phyloP scores from a whole-genome alignment of 2,888 invertebrate genomes.

The Tridacna crocea region DNA sequence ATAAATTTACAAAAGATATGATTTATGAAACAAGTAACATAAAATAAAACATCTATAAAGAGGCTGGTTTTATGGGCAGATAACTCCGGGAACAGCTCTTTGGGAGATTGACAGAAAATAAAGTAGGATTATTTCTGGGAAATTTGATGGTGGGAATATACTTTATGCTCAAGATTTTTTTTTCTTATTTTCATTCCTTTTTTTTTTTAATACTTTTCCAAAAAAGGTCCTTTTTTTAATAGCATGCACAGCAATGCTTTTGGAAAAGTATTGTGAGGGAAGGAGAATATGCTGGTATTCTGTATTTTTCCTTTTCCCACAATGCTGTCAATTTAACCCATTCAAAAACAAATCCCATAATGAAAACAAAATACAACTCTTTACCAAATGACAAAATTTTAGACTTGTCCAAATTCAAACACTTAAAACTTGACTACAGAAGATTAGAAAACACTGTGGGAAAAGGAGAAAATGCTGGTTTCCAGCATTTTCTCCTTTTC shows the following conservation, averaged over 20 bases:
- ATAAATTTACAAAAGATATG: slow-evolving; percentile 23
- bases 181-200: no score
- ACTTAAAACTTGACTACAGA: no score
- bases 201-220: no score
- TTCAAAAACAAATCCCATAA: not conserved
- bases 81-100: slow-evolving; percentile 7
- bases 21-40: slow-evolving; percentile 22
- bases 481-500: no score
- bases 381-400: no score
- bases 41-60: slow-evolving; percentile 17
- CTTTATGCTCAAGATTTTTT: not conserved
- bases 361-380: no score
- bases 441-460: no score
- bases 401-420: no score
- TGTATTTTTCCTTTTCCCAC: not conserved
- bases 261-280: not conserved
- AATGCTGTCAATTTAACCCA: not conserved
- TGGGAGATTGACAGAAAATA: slow-evolving; percentile 6
- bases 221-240: no score
- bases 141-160: not conserved
- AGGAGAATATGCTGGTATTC: not conserved
- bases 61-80: slow-evolving; percentile 7
- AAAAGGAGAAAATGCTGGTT: no score
- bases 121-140: not conserved
- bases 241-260: not conserved